Conservation (phyloP, 92 coral and sea anemone species). For the Nematostella vectensis region DNA sequence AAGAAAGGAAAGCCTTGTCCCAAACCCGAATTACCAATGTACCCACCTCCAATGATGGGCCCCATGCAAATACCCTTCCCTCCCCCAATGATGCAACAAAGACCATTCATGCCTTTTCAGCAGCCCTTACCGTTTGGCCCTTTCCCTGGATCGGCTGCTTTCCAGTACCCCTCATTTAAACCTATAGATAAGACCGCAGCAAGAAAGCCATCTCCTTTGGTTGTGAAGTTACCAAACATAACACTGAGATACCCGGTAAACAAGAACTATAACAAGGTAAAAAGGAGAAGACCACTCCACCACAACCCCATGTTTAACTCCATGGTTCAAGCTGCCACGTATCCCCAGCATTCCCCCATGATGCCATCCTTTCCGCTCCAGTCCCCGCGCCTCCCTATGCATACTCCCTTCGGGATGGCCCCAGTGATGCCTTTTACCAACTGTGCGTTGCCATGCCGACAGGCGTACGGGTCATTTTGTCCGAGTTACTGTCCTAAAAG, state of each 20-base stretch:
- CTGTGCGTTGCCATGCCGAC: constrained; percentile 39
- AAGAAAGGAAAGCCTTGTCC: constrained; percentile 10
- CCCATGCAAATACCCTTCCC: not conserved
- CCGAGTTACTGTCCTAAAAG: constrained; percentile 53
- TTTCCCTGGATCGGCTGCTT: not conserved
- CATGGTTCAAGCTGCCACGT: no score
- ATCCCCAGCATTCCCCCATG: constrained; percentile 7
- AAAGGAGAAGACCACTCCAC: not conserved
- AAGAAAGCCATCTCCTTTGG: constrained; percentile 15
- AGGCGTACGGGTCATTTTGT: constrained; percentile 31
- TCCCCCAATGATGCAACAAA: not conserved
- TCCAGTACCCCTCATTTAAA: not conserved
- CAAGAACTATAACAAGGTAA: not conserved
- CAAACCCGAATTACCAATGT: constrained; percentile 24
- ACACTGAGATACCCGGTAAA: constrained; percentile 16
- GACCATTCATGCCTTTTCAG: not conserved
- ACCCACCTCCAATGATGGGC: not conserved
- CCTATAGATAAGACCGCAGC: no score
- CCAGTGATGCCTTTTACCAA: constrained; percentile 4
- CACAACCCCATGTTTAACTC: no score
- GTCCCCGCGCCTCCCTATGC: not conserved
- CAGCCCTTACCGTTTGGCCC: constrained; percentile 2
- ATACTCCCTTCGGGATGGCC: constrained; percentile 9
- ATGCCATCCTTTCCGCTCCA: not conserved
- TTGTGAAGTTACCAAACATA: constrained; percentile 18